Evolutionary conservation across 35 echinoderm and acorn worm genomes (phyloP), one percentile per base, ranked within the genome.

Genomic region (Patiria miniata): DNA sequence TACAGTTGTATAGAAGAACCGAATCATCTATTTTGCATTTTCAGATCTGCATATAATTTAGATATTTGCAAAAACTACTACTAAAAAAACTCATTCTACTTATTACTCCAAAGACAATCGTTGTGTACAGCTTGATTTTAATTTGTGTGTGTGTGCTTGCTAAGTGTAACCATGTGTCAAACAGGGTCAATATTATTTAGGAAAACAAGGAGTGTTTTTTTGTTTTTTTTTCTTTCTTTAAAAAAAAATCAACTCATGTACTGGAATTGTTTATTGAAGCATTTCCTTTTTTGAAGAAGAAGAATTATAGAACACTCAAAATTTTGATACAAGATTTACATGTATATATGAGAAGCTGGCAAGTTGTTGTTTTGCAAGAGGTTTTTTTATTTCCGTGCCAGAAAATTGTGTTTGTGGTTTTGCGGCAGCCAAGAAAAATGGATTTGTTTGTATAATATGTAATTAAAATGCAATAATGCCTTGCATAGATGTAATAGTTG

Each of bases 201-300:
- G 34, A 73, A 30, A 73, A 23, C 65, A 32, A 36, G 29, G 34
- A 23, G 26, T 28, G 26, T 12, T 47, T 4, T 47, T 47, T 4
- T 47, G 4, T 47, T 12, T 12, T 47, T 47, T 4, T 6, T 6
- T 6, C 12, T 47, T 47, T 47, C 4, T 6, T 4, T 6, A 47
- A 73, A 73, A 32, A 73, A 30, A n/a, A 73, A 73, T 73, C 65
- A 73, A 73, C 65, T 73, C 65, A 73, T 73, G n/a, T 73, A 34
- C 34, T 73, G 26, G 26, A 73, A 73, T 73, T 73, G 65, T 73
- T 73, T 30, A 10, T 30, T 73, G 14, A 61, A 28, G 34, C 26
- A 73, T 36, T 73, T 73, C 29, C 29, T 32, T 22, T 73, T 73
- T 60, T 60, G 19, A 60, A n/a, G n/a, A n/a, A 47, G 42, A 47